Conservation (phyloP, 2,797 vertebrate genomes). For the Lacerta bilineata region DNA sequence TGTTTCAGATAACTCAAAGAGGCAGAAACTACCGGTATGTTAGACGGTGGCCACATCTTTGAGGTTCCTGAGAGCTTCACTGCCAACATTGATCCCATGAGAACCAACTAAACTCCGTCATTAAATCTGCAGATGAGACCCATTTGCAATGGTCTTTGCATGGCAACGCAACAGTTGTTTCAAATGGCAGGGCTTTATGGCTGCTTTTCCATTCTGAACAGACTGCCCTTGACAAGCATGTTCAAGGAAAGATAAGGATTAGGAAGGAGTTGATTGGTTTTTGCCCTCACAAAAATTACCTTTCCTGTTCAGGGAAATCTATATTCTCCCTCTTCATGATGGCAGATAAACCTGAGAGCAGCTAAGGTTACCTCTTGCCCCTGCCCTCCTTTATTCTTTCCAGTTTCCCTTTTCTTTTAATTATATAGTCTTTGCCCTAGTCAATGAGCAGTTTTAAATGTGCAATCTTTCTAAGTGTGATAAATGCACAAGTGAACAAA, state of each 20-base stretch:
- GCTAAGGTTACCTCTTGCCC: background rate
- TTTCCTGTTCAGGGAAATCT: constrained; percentile 22
- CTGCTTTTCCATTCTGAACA: constrained; percentile 1
- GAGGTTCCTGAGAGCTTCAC: background rate
- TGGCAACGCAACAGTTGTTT: background rate
- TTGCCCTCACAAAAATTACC: constrained; percentile 7
- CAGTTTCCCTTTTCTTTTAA: background rate
- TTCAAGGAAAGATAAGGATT: constrained; percentile 13
- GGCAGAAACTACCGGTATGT: background rate
- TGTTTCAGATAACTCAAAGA: background rate
- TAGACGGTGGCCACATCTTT: background rate
- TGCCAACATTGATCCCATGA: background rate
- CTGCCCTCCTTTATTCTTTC: background rate
- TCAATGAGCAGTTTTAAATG: background rate
- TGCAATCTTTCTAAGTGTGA: constrained; percentile 1
- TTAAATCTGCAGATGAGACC: background rate
- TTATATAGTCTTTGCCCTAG: background rate
- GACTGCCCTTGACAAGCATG: background rate
- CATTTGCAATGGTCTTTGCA: background rate
- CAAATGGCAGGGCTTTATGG: background rate
- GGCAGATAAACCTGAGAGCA: constrained; percentile 7
- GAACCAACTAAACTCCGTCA: background rate
- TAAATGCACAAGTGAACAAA: background rate
- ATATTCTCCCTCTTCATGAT: constrained; percentile 5
- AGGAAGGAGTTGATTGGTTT: constrained; percentile 1